Evolutionary conservation across 2,797 vertebrate species (phyloP).

Genomic region (Apogon talboti): DNA sequence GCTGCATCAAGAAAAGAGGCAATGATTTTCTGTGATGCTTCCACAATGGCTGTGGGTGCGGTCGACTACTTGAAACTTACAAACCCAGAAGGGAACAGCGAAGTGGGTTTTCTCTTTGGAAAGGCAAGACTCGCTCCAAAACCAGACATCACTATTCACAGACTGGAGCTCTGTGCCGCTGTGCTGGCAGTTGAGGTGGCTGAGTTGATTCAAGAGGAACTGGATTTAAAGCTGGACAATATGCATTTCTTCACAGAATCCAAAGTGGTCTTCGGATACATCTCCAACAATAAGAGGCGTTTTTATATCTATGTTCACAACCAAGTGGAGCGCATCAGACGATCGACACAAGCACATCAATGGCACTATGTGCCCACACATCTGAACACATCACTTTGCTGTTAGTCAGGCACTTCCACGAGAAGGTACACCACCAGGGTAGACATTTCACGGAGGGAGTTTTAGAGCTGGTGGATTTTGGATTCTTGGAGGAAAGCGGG

Average conservation of each 20-base stretch:
- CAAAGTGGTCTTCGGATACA: slow-evolving; percentile 16
- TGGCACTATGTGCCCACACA: slow-evolving; percentile 24
- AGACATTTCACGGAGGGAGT: slow-evolving; percentile 21
- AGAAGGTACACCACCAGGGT: slow-evolving; percentile 16
- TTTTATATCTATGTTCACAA: slow-evolving; percentile 22
- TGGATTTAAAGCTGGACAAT: background rate
- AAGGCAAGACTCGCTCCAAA: slow-evolving; percentile 20
- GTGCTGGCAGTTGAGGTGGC: slow-evolving; percentile 19
- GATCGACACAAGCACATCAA: background rate
- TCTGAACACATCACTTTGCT: slow-evolving; percentile 21
- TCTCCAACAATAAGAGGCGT: slow-evolving; percentile 1
- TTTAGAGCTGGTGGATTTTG: background rate
- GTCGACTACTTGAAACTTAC: slow-evolving; percentile 10
- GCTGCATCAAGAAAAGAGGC: slow-evolving; percentile 2
- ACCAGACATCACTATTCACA: slow-evolving; percentile 18
- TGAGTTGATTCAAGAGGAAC: slow-evolving; percentile 14
- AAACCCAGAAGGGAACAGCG: background rate
- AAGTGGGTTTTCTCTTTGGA: slow-evolving; percentile 16
- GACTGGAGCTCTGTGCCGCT: slow-evolving; percentile 14
- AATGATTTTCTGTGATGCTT: slow-evolving; percentile 10
- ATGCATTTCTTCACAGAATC: slow-evolving; percentile 17
- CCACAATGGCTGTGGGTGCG: background rate
- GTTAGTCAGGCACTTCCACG: slow-evolving; percentile 18
- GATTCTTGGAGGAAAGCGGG: slow-evolving; percentile 4
- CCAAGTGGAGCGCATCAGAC: slow-evolving; percentile 8